These are phyloP conservation scores for Felis catus DNA, from an alignment of 2,113 vertebrate species.

Conservation along the genomic window DNA sequence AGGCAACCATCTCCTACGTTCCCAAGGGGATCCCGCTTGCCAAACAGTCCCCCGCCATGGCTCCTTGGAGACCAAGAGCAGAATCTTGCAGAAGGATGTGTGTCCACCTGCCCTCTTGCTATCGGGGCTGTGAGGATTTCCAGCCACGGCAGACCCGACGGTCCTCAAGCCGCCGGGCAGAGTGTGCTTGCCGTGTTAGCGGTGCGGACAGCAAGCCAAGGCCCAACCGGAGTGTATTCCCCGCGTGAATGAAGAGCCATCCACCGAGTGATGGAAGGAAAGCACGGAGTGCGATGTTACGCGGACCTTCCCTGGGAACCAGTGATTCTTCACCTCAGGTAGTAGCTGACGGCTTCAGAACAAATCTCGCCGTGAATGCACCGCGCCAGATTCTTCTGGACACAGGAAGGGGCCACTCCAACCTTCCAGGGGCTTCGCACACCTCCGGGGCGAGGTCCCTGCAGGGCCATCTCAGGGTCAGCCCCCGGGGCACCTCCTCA, in stretches of 20 bases:
- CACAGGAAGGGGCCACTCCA: too few species aligned
- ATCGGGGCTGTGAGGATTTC: not conserved
- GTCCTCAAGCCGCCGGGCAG: not conserved
- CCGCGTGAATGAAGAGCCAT: not conserved
- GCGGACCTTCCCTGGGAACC: too few species aligned
- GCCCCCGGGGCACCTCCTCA: too few species aligned
- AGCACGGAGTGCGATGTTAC: too few species aligned
- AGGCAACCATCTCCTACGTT: not conserved
- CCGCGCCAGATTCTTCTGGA: too few species aligned
- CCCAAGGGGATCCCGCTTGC: not conserved
- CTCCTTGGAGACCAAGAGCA: not conserved
- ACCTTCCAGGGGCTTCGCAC: too few species aligned
- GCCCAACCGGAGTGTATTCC: not conserved
- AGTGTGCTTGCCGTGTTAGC: rapidly evolving
- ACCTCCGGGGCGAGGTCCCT: too few species aligned
- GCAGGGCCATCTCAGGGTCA: too few species aligned
- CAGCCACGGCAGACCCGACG: rapidly evolving
- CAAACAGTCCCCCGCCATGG: not conserved
- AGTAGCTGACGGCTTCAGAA: too few species aligned
- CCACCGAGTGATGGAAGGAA: not conserved
- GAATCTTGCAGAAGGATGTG: not conserved
- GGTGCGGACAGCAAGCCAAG: rapidly evolving
- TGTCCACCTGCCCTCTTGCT: not conserved
- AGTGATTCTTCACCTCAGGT: too few species aligned
- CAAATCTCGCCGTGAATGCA: too few species aligned